phyloP scores from a whole-genome alignment of 2,888 invertebrate species.

The Eupithecia inturbata region DNA sequence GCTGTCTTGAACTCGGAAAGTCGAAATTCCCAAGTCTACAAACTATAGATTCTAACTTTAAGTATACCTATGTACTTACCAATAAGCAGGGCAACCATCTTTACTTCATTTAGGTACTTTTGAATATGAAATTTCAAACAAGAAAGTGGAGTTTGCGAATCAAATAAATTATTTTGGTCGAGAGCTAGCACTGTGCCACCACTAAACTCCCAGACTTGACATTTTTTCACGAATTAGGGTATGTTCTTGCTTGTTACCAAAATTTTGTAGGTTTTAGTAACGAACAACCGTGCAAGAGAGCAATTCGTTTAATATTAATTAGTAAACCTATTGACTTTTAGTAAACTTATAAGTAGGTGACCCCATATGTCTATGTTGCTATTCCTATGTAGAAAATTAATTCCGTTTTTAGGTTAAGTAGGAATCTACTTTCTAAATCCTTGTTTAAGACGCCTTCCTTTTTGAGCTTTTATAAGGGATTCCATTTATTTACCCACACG shows the following conservation, averaged over 20 bases:
- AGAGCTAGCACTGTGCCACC: neutral
- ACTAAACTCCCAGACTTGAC: neutral
- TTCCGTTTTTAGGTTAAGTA: neutral
- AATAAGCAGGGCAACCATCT: neutral
- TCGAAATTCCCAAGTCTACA: neutral
- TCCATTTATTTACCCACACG: constrained; percentile 43
- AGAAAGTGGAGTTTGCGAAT: constrained; percentile 6
- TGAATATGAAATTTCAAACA: constrained; percentile 19
- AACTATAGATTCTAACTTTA: constrained; percentile 12
- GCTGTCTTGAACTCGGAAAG: neutral
- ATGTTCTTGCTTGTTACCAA: neutral
- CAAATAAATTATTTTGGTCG: constrained; percentile 1
- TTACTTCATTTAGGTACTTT: constrained; percentile 6
- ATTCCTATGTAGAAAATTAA: neutral
- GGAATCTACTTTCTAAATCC: constrained; percentile 19
- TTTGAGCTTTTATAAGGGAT: constrained; percentile 38
- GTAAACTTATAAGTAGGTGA: too few relatives aligned
- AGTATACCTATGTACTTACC: too few relatives aligned
- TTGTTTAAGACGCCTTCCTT: constrained; percentile 31
- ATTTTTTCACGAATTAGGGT: neutral
- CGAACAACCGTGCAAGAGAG: neutral
- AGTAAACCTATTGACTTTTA: too few relatives aligned
- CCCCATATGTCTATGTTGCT: neutral
- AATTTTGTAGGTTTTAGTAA: neutral
- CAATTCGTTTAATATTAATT: too few relatives aligned